Conservation (phyloP, 1,140 invertebrate species). For the Acromyrmex heyeri region DNA sequence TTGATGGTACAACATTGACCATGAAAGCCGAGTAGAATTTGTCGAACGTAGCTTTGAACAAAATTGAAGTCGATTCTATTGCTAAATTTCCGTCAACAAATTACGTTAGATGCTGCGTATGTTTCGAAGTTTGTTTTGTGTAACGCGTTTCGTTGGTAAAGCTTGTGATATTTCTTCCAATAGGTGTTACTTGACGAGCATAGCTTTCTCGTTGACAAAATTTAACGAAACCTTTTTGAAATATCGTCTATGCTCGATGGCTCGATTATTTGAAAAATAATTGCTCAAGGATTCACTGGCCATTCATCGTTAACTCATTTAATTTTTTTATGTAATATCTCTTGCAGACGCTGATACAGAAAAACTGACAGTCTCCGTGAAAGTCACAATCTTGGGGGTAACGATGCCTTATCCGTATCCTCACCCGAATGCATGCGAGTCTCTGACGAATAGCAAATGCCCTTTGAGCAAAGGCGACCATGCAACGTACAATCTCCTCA, state of each 20-base stretch:
- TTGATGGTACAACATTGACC: neutral
- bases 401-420: slow-evolving; percentile 69
- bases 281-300: neutral
- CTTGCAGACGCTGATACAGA: slow-evolving; percentile 68
- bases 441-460: slow-evolving; percentile 72
- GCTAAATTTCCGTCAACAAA: neutral
- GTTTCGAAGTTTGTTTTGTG: neutral
- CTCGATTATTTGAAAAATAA: neutral
- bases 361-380: slow-evolving; percentile 69
- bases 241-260: neutral
- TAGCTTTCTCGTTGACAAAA: neutral
- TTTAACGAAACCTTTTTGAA: neutral
- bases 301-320: no score
- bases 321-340: neutral
- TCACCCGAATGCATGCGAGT: slow-evolving; percentile 75
- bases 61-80: neutral
- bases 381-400: slow-evolving; percentile 32
- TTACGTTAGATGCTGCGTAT: neutral
- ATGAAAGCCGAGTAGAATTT: neutral
- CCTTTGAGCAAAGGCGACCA: slow-evolving; percentile 76
- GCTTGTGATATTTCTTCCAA: neutral
- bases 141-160: neutral
- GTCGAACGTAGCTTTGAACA: neutral
- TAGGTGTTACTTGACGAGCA: neutral
- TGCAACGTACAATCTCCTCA: slow-evolving; percentile 75